Base-by-base conservation (phyloP, 2,797 vertebrate species). In the Columba guinea region DNA sequence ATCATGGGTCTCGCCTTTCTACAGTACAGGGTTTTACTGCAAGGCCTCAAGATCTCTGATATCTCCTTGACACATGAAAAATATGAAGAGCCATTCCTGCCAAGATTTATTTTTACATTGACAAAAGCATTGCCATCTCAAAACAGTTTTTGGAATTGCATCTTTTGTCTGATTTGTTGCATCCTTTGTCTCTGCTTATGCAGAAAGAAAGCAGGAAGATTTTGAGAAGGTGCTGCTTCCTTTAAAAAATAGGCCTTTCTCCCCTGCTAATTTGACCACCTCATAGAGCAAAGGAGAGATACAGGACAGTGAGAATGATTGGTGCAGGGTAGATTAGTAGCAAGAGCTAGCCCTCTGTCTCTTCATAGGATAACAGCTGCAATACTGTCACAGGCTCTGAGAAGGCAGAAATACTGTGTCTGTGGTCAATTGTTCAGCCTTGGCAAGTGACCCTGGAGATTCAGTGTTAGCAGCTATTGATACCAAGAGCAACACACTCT, bases 281-380 rank as follows among this genome's bases (percentile, higher is more conserved):
- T 77, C 34, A 51, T 13, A 56, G 56, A 64, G 89, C 74, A 89
- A 51, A 67, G 73, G 68, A 77, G 53, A 80, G 68, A 77, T 15
- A 2, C 48, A 71, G 74, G 41, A 37, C 28, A 39, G 44, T 13
- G 39, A 62, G 76, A 69, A 80, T 81, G 82, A 93, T 70, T 83
- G 93, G 80, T 83, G 67, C 10, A 2, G 24, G 53, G 15, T 30
- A 32, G 51, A 35, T 73, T 62, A 88, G 80, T 17, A 78, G 81
- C 88, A 65, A 93, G 88, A 82, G 89, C 65, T 56, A 73, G 64
- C 60, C 62, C 51, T 78, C 87, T 77, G 73, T 90, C 87, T 88
- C 93, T 94, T 94, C 84, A 17, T 28, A 79, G 89, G 77, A 49
- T 95, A 97, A 93, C 97, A 97, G 95, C 93, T 97, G 91, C 88